Evolutionary conservation across 2,113 vertebrate genomes (phyloP), one percentile per base, ranked within the genome.

Genomic region (Synchiropus splendidus): DNA sequence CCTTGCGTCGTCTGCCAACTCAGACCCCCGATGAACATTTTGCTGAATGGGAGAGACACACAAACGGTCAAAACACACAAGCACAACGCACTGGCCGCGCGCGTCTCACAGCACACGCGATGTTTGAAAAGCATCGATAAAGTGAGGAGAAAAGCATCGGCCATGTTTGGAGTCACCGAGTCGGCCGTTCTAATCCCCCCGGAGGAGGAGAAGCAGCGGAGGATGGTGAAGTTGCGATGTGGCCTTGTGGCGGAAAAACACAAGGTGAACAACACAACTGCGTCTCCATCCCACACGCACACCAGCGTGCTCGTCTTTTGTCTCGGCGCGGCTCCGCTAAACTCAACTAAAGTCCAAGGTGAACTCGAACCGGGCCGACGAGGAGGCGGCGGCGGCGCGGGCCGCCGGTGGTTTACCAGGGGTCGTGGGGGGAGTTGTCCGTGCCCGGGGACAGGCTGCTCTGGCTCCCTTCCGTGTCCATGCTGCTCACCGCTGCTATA

Each of bases 1-100:
- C 91, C 91, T 92, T 94, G 91, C 78, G 91, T 94, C 51, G 91
- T 92, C 82, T 94, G 91, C 91, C 91, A 94, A 79, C 90, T 92
- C 81, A 91, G 83, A 78, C 91, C 91, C 77, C 90, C 91, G 88
- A 92, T 89, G 88, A 94, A 92, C 91, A 94, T 92, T 86, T 92
- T 92, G 87, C 91, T 94, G 86, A 74, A 78, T 72, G 84, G 72
- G 71, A 79, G 67, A 81, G 77, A 82, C 14, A 81, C 63, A 27
- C 4, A 27, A 27, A 27, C 21, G 4, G 6, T 12, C 39, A 13
- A 37, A 51, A 42, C 45, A 59, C 52, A 51, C n/a, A 8, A 4
- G 21, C n/a, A n/a, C n/a, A n/a, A n/a, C n/a, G n/a, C n/a, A n/a
- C n/a, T n/a, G n/a, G n/a, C n/a, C n/a, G n/a, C n/a, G n/a, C n/a